Evolutionary conservation across 2,888 invertebrate genomes (phyloP).

Genomic region (Quadriops clusia): DNA sequence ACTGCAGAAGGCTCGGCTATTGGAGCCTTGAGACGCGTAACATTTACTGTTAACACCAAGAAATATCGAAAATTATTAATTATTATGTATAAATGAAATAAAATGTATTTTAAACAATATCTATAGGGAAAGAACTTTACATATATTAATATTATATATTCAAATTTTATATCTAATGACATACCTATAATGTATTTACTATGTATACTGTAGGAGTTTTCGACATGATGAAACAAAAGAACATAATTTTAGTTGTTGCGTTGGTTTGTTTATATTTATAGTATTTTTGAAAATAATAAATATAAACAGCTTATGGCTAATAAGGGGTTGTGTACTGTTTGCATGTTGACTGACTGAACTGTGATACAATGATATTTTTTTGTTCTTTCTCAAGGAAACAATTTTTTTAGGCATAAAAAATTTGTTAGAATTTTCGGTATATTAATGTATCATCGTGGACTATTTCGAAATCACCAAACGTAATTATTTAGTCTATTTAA

Average conservation of each 20-base stretch:
- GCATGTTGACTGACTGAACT: too few relatives aligned
- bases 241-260: conserved; percentile 8
- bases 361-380: too few relatives aligned
- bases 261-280: conserved; percentile 16
- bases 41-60: conserved; percentile 16
- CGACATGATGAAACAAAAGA: conserved; percentile 7
- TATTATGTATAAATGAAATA: conserved; percentile 11
- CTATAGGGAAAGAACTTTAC: conserved; percentile 23
- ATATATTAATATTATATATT: conserved; percentile 19
- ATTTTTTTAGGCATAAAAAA: too few relatives aligned
- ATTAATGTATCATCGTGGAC: too few relatives aligned
- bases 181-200: conserved; percentile 21
- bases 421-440: too few relatives aligned
- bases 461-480: too few relatives aligned
- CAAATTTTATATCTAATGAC: conserved; percentile 23
- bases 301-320: too few relatives aligned
- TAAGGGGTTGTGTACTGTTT: too few relatives aligned
- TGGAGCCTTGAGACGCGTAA: background rate
- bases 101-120: conserved; percentile 23
- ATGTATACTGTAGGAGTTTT: conserved; percentile 15
- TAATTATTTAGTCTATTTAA: too few relatives aligned
- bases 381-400: too few relatives aligned
- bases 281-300: conserved; percentile 18
- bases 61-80: conserved; percentile 18
- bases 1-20: background rate